Conservation (phyloP, 2,113 vertebrate genomes). For the Meleagris gallopavo region DNA sequence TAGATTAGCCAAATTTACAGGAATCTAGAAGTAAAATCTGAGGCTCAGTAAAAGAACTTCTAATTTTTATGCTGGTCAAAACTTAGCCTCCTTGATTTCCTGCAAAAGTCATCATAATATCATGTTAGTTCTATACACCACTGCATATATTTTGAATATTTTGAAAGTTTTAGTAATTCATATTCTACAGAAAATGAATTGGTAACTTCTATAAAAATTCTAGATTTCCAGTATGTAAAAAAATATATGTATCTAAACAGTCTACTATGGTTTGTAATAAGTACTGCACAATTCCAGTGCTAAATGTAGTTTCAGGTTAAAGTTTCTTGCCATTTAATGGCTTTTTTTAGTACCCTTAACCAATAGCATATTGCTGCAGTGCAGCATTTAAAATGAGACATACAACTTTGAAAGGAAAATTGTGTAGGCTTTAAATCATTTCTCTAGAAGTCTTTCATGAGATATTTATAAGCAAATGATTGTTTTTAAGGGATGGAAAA, state of each 20-base stretch:
- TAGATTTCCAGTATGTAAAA: neutral
- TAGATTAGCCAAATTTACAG: neutral
- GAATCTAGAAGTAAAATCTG: neutral
- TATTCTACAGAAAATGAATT: neutral
- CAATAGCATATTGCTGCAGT: neutral
- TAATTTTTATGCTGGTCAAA: neutral
- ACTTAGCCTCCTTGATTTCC: neutral
- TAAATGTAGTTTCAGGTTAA: neutral
- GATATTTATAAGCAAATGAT: conserved; percentile 20
- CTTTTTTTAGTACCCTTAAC: neutral
- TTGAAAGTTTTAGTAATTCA: neutral
- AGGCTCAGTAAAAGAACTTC: neutral
- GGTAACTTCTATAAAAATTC: neutral
- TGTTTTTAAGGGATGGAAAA: neutral
- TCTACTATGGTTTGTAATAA: neutral
- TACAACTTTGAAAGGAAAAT: neutral
- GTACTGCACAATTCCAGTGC: neutral
- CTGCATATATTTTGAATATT: neutral
- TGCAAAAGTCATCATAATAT: neutral
- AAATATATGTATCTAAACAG: neutral
- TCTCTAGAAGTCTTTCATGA: conserved; percentile 17
- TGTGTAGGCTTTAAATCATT: neutral
- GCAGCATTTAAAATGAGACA: neutral
- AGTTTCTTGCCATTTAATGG: neutral
- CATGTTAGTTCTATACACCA: neutral